Percentiles rank a stretch among this genome's conserved stretches.
phyloP scores from a whole-genome alignment of 2,888 invertebrate genomes.

The Eilema depressum region DNA sequence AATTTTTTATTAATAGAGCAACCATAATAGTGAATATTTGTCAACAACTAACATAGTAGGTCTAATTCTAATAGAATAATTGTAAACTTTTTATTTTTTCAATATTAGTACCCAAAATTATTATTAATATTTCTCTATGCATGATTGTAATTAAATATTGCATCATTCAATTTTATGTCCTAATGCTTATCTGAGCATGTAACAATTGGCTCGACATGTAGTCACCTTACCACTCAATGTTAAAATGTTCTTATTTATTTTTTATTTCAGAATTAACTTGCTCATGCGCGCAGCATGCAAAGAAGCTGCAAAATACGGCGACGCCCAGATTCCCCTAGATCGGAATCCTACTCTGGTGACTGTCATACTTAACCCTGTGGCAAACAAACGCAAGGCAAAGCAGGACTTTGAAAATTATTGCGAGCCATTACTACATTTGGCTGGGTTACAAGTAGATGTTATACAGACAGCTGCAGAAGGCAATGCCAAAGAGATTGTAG shows the following conservation, averaged over 20 bases:
- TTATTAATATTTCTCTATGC: no score
- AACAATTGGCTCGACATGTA: no score
- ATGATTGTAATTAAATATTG: neutral
- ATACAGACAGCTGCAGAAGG: conserved; percentile 95
- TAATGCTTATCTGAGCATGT: no score
- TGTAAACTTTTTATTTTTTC: no score
- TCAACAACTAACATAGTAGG: no score
- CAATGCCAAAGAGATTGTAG: conserved; percentile 94
- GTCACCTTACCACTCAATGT: neutral
- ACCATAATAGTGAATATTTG: no score
- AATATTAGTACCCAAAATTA: no score
- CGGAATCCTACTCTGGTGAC: conserved; percentile 91
- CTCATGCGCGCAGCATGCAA: conserved; percentile 93
- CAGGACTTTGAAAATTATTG: conserved; percentile 95
- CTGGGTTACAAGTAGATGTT: conserved; percentile 90
- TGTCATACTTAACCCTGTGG: conserved; percentile 96
- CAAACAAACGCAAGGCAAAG: conserved; percentile 91
- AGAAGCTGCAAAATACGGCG: conserved; percentile 91
- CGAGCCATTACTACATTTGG: conserved; percentile 96
- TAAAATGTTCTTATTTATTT: no score
- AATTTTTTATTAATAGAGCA: no score
- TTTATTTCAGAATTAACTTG: conserved; percentile 88
- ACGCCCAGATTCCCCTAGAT: conserved; percentile 86
- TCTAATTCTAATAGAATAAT: no score
- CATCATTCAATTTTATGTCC: neutral